These are phyloP conservation scores for Ridgeia piscesae DNA, from an alignment of 1,140 invertebrate genomes.

Conservation along the genomic window DNA sequence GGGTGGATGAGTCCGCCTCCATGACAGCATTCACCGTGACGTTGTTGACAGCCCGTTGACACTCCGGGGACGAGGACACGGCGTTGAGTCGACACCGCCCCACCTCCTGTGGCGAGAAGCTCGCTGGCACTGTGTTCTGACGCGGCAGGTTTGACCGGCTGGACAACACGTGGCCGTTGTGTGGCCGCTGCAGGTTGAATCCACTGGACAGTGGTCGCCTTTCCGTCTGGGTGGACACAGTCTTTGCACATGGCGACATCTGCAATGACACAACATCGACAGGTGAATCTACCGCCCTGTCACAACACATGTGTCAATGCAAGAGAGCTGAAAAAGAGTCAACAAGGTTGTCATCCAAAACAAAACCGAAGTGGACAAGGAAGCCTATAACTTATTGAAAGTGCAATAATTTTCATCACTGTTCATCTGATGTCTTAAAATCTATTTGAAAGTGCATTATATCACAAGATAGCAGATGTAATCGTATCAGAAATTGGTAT, in stretches of 20 bases:
- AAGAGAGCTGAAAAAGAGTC: no score
- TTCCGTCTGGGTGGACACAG: not conserved
- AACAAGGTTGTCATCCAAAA: no score
- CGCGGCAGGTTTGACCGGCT: not conserved
- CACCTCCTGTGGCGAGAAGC: not conserved
- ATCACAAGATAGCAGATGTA: no score
- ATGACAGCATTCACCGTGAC: not conserved
- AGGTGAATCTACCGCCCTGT: not conserved
- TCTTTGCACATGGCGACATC: not conserved
- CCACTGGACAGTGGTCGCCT: not conserved
- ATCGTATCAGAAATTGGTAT: no score
- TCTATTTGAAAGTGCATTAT: no score
- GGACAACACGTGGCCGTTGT: not conserved
- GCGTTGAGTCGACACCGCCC: not conserved
- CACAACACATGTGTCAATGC: no score
- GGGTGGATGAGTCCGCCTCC: not conserved
- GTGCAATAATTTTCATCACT: no score
- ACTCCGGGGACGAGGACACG: not conserved
- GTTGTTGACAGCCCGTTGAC: not conserved
- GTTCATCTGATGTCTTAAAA: no score
- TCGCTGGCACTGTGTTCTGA: not conserved
- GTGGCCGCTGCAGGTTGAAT: not conserved
- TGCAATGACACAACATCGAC: not conserved
- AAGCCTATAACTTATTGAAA: no score
- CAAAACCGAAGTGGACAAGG: no score